Evolutionary conservation across 2,888 invertebrate species (phyloP).

Genomic region (Drosophila barbarae): DNA sequence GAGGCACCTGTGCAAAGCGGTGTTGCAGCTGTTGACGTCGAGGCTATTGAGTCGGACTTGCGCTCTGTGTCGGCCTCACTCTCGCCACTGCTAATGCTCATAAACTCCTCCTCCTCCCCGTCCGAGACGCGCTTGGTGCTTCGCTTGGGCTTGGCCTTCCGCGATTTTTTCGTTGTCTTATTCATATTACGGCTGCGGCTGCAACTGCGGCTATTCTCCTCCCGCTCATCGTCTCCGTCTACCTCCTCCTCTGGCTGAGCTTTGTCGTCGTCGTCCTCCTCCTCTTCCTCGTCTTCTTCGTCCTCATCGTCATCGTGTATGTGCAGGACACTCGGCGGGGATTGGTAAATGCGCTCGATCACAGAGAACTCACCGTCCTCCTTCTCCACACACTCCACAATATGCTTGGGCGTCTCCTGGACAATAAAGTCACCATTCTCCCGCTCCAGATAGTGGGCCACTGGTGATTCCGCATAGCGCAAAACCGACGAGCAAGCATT

Average conservation of each 20-base stretch:
- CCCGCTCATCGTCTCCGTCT: slow-evolving; percentile 60
- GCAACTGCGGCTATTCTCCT: slow-evolving; percentile 58
- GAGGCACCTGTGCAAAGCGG: slow-evolving; percentile 51
- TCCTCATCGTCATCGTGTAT: slow-evolving; percentile 78
- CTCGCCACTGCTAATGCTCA: slow-evolving; percentile 70
- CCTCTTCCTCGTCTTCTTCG: slow-evolving; percentile 71
- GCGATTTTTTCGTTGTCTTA: slow-evolving; percentile 52
- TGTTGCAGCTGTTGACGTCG: slow-evolving; percentile 5
- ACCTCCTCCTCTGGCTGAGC: slow-evolving; percentile 38
- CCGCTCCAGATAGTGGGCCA: slow-evolving; percentile 79
- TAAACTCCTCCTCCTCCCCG: slow-evolving; percentile 70
- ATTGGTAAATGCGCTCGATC: slow-evolving; percentile 79
- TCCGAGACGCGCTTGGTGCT: slow-evolving; percentile 43
- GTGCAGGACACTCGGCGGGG: slow-evolving; percentile 78
- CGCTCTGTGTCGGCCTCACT: slow-evolving; percentile 37
- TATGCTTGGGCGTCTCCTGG: slow-evolving; percentile 79
- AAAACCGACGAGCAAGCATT: slow-evolving; percentile 74
- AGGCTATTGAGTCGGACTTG: slow-evolving; percentile 5
- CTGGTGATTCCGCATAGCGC: slow-evolving; percentile 78
- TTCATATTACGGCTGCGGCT: slow-evolving; percentile 41
- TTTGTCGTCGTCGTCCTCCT: slow-evolving; percentile 56
- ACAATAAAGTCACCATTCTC: slow-evolving; percentile 80
- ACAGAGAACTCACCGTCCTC: slow-evolving; percentile 80
- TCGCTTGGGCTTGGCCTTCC: slow-evolving; percentile 53
- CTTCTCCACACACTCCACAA: slow-evolving; percentile 79